phyloP scores from a whole-genome alignment of 2,888 invertebrate genomes.

The Oeneis ivallda region DNA sequence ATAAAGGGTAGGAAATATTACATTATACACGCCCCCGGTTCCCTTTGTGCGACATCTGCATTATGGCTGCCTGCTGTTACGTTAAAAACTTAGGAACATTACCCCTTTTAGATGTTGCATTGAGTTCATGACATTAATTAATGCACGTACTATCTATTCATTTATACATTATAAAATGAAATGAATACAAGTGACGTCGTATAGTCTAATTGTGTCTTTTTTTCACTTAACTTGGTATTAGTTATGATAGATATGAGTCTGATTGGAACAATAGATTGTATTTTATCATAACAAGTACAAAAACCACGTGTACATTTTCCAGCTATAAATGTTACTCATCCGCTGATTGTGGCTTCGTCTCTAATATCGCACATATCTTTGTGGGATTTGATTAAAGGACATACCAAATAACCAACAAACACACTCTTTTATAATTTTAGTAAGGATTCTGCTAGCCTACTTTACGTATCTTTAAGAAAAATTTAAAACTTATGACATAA shows the following conservation, averaged over 20 bases:
- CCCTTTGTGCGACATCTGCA: constrained; percentile 61
- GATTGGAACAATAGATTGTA: not conserved
- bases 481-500: too few relatives aligned
- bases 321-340: too few relatives aligned
- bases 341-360: too few relatives aligned
- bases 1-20: constrained; percentile 40
- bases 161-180: constrained; percentile 3
- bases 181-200: not conserved
- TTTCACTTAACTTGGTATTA: not conserved
- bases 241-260: not conserved
- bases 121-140: constrained; percentile 23
- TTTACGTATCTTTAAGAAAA: too few relatives aligned
- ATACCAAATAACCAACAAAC: too few relatives aligned
- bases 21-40: constrained; percentile 40
- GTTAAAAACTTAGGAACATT: constrained; percentile 48
- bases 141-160: constrained; percentile 20
- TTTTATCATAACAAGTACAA: too few relatives aligned
- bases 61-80: constrained; percentile 55
- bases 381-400: too few relatives aligned
- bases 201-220: not conserved
- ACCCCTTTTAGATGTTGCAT: constrained; percentile 56
- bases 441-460: too few relatives aligned
- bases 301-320: too few relatives aligned
- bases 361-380: too few relatives aligned
- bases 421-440: too few relatives aligned